A percentile compares a stretch with the other conserved stretches of the same genome.
These are phyloP conservation scores for Gracilinanus agilis DNA, from an alignment of 2,113 vertebrate genomes.

Conservation along the genomic window DNA sequence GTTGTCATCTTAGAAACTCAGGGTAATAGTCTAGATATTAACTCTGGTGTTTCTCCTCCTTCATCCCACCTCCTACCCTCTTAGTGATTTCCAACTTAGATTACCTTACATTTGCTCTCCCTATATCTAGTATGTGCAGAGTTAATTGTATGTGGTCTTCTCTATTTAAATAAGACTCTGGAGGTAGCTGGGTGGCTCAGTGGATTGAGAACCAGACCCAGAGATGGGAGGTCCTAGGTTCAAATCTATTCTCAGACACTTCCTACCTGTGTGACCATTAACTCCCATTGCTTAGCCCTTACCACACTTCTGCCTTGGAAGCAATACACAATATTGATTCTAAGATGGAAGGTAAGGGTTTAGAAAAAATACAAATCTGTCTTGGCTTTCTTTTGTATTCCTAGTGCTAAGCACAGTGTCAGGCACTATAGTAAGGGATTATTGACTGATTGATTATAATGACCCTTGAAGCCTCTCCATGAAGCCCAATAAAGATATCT, in stretches of 20 bases:
- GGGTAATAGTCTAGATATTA: neutral
- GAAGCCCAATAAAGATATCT: neutral
- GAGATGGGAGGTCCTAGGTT: too few species aligned
- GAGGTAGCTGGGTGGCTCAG: too few species aligned
- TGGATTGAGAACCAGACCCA: too few species aligned
- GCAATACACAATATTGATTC: too few species aligned
- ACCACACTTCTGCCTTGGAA: too few species aligned
- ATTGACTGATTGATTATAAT: neutral
- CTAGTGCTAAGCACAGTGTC: neutral
- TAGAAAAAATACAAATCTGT: neutral
- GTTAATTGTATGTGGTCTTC: neutral
- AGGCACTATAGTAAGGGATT: neutral
- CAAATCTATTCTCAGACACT: too few species aligned
- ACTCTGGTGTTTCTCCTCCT: neutral
- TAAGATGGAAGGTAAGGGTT: too few species aligned
- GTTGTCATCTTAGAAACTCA: neutral
- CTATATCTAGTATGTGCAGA: neutral
- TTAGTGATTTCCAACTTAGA: neutral
- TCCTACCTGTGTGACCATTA: too few species aligned
- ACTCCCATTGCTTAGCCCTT: too few species aligned
- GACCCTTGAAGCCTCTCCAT: neutral
- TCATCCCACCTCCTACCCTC: neutral
- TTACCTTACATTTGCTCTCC: neutral
- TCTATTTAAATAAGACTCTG: neutral
- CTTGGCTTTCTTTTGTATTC: neutral